A percentile compares a stretch with the other conserved stretches of the same genome.
Conservation (phyloP, 2,888 invertebrate genomes). For the Lithophane semibrunnea region DNA sequence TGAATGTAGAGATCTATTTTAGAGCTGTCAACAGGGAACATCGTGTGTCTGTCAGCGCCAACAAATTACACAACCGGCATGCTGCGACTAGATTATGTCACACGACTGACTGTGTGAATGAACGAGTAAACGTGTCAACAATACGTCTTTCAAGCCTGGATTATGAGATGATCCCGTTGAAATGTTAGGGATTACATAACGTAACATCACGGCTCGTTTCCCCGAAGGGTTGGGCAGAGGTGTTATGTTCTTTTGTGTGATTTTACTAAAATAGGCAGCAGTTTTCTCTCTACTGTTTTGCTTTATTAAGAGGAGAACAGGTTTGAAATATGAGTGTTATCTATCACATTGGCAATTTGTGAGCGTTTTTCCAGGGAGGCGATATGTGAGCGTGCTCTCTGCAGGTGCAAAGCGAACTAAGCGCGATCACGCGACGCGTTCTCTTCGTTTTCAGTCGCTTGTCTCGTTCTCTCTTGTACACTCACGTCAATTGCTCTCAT, state of each 20-base stretch:
- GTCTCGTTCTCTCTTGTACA: too few species aligned
- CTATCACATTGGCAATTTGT: too few species aligned
- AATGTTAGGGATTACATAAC: background rate
- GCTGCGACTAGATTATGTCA: constrained; percentile 26
- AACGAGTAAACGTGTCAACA: constrained; percentile 22
- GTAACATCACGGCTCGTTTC: too few species aligned
- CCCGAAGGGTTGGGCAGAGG: too few species aligned
- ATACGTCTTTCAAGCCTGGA: background rate
- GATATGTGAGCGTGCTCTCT: too few species aligned
- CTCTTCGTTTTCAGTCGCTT: too few species aligned
- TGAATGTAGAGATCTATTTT: constrained; percentile 51
- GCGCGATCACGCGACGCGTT: too few species aligned
- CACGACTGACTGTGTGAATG: constrained; percentile 31
- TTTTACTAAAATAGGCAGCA: background rate
- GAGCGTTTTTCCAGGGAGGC: too few species aligned
- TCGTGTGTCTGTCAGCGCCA: constrained; percentile 47
- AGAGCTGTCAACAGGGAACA: constrained; percentile 43
- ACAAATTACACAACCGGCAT: constrained; percentile 49
- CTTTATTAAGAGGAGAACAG: constrained; percentile 10
- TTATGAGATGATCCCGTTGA: background rate
- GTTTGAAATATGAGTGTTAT: background rate
- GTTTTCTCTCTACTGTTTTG: background rate
- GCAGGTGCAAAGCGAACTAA: too few species aligned
- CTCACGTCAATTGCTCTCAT: too few species aligned
- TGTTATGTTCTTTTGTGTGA: background rate